Percentiles rank a stretch among this genome's conserved stretches.
Conservation (phyloP, 2,113 vertebrate genomes). For the Catharus fuscescens region DNA sequence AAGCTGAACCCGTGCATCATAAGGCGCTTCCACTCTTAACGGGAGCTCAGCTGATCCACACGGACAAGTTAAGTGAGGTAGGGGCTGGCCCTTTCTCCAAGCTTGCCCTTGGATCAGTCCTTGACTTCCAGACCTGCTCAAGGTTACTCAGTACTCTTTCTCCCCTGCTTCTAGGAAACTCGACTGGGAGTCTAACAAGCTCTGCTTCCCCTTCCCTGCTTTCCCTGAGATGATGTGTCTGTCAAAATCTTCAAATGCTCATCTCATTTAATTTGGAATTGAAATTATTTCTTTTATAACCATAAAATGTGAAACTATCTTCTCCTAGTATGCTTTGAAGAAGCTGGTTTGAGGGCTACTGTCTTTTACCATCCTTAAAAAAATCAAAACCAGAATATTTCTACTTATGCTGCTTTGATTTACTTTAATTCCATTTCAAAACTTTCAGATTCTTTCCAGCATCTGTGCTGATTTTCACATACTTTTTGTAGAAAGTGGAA, state of each 20-base stretch:
- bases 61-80: constrained; percentile 85
- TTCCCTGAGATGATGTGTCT: not conserved
- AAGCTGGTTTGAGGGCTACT: constrained; percentile 30
- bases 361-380: not conserved
- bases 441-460: not conserved
- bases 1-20: constrained; percentile 82
- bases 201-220: constrained; percentile 49
- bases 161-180: constrained; percentile 47
- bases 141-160: constrained; percentile 55
- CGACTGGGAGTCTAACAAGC: constrained; percentile 8
- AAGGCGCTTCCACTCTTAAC: constrained; percentile 82
- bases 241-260: not conserved
- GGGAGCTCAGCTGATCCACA: constrained; percentile 82
- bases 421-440: constrained; percentile 43
- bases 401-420: constrained; percentile 2
- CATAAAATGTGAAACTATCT: constrained; percentile 3
- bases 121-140: constrained; percentile 68
- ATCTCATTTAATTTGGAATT: constrained; percentile 35
- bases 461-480: constrained; percentile 14
- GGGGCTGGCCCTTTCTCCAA: constrained; percentile 78
- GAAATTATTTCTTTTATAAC: not conserved
- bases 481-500: constrained; percentile 69
- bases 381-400: constrained; percentile 38
- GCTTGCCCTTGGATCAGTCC: constrained; percentile 77
- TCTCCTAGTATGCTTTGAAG: constrained; percentile 19